phyloP scores from a whole-genome alignment of 2,113 vertebrate genomes.

The Ophthalmolycus amberensis region DNA sequence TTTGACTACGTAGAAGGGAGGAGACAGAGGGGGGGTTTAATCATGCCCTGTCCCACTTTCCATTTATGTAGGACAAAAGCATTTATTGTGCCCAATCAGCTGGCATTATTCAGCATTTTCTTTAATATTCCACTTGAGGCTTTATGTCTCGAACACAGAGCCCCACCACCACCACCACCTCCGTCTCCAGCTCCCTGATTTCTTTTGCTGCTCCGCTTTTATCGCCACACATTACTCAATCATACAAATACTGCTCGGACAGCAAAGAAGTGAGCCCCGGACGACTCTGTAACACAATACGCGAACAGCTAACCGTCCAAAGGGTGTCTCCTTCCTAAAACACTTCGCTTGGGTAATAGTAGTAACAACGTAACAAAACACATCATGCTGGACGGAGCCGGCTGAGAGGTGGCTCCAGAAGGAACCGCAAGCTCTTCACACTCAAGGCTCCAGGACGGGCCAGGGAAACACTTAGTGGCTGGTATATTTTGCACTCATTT shows the following conservation, averaged over 20 bases:
- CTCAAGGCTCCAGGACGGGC: constrained; percentile 29
- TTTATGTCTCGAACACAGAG: neutral
- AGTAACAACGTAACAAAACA: constrained; percentile 62
- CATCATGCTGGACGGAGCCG: constrained; percentile 39
- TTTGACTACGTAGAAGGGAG: neutral
- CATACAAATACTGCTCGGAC: constrained; percentile 27
- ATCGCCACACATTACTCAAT: constrained; percentile 30
- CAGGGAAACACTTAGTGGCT: constrained; percentile 64
- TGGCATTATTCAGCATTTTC: constrained; percentile 40
- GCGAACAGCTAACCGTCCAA: constrained; percentile 20
- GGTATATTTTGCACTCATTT: constrained; percentile 66
- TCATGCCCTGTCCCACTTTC: constrained; percentile 70
- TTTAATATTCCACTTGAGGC: neutral
- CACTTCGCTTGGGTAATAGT: constrained; percentile 41
- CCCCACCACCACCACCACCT: neutral
- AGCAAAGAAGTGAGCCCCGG: constrained; percentile 22
- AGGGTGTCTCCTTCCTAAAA: constrained; percentile 51
- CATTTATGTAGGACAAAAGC: constrained; percentile 47
- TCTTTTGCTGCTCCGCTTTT: constrained; percentile 4
- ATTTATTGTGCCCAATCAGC: constrained; percentile 28
- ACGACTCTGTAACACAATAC: constrained; percentile 19
- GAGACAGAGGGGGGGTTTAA: constrained; percentile 37
- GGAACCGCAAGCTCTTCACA: constrained; percentile 59
- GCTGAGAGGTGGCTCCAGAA: constrained; percentile 42
- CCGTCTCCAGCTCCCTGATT: neutral